Evolutionary conservation across 2,113 vertebrate species (phyloP), one percentile per base, ranked within the genome.

Genomic region (Pelodiscus sinensis): DNA sequence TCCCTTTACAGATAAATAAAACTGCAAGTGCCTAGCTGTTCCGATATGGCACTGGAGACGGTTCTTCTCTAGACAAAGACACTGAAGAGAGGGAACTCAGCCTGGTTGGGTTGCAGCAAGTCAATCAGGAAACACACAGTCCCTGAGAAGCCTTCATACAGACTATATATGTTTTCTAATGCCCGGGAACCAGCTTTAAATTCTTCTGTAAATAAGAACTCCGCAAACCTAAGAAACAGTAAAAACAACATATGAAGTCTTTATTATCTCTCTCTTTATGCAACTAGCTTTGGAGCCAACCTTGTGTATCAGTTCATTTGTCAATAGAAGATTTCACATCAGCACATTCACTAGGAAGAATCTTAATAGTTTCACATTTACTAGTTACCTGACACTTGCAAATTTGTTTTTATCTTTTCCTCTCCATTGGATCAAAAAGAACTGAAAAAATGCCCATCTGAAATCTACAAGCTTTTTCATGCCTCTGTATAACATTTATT

Each of bases 31-130:
- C 93, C 92, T 58, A 0, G 1, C 84, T 91, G 75, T 31, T 0
- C 3, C 82, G 71, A 62, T 3, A 80, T 10, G 73, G 90, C 92
- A 89, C 25, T 85, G 91, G 73, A 92, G 95, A 80, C 79, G 18
- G 57, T 77, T 92, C 25, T 92, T 92, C 91, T 93, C 98, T 98
- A 99, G 95, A 98, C 98, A 98, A 99, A 99, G 92, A 99, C 95
- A n/a, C 98, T 99, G 93, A 99, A 99, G 94, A 99, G 98, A 88
- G 98, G 99, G 93, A 99, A 99, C 94, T 99, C 98, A 0, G 99
- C 98, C 95, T 99, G 97, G 92, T 97, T 98, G 55, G 98, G 99
- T 62, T 99, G 98, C 86, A 99, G 98, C 92, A 99, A 97, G 93
- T 99, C 98, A 21, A 99, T 98, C 96, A 99, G 97, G 98, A 99